A percentile compares a stretch with the other conserved stretches of the same genome.
Evolutionary conservation across 2,888 invertebrate species (phyloP).

Genomic region (Drosophila nigricruria): DNA sequence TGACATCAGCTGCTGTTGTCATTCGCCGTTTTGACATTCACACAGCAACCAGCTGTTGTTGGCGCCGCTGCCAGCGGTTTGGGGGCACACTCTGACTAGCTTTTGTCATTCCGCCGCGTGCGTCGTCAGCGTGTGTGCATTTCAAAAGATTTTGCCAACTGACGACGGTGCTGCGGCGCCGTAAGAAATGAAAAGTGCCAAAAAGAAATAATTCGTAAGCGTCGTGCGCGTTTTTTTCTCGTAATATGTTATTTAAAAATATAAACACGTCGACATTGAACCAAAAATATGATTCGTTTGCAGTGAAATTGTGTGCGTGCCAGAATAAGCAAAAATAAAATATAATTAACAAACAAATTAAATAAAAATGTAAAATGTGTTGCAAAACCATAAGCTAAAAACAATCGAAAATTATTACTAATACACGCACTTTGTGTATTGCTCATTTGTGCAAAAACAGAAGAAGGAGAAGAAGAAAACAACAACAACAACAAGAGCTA

Average conservation of each 20-base stretch:
- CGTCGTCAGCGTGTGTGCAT: constrained; percentile 50
- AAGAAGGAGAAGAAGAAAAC: neutral
- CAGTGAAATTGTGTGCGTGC: constrained; percentile 45
- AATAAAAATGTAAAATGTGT: constrained; percentile 26
- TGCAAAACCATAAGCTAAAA: constrained; percentile 35
- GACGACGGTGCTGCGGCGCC: constrained; percentile 35
- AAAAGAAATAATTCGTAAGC: constrained; percentile 41
- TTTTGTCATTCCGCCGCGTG: constrained; percentile 60
- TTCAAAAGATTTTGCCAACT: constrained; percentile 50
- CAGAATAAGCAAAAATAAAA: constrained; percentile 38
- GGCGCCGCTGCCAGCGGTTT: constrained; percentile 26
- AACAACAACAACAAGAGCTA: constrained; percentile 37
- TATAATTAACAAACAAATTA: constrained; percentile 27
- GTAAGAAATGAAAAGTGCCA: constrained; percentile 55
- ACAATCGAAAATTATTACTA: constrained; percentile 50
- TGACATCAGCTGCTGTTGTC: constrained; percentile 21
- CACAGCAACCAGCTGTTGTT: constrained; percentile 44
- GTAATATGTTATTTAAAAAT: constrained; percentile 52
- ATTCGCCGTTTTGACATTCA: constrained; percentile 48
- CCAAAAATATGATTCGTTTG: constrained; percentile 25
- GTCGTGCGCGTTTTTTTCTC: constrained; percentile 31
- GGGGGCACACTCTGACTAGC: constrained; percentile 23
- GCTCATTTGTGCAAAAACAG: constrained; percentile 46
- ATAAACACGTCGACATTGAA: constrained; percentile 53
- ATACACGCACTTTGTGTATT: constrained; percentile 29